Base-by-base conservation (phyloP, 2,113 vertebrate species). In the Lanius collurio region DNA sequence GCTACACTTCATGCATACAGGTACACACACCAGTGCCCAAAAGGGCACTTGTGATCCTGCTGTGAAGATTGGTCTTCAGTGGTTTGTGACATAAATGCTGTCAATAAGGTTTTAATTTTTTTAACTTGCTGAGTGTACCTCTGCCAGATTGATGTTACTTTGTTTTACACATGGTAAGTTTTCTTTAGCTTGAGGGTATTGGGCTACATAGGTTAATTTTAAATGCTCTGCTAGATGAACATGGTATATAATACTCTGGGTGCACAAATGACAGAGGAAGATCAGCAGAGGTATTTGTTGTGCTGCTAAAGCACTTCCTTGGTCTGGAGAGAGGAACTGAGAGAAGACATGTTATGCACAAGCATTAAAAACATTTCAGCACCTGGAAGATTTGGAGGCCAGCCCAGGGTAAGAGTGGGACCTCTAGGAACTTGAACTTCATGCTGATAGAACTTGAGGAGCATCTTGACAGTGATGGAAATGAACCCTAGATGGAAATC, bases 341-440 rank as follows among this genome's bases (percentile, higher is more conserved):
- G 47, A 57, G 83, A 56, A 59, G 50, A 31, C 3, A 5, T 22
- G 55, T 31, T 87, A 41, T 70, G 52, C 71, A 6, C 28, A 59
- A 77, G 42, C 50, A 35, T 37, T 70, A 86, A 80, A 79, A 80
- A 50, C 41, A 20, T 55, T 68, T 69, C 50, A 49, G n/a, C 65
- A 71, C 83, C 87, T 82, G 76, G 26, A 74, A 65, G 74, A 85
- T 49, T 91, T 95, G 67, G 90, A 92, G 68, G 57, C 62, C 56
- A 90, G 89, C 88, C 82, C 87, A 52, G 84, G 31, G 37, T 77
- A 74, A 89, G 87, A 78, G 83, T 37, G 39, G 49, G 62, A 77
- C 79, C 70, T 65, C 49, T 60, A 88, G 57, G 53, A 53, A 55
- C 37, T 63, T 93, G 67, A 89, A 92, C 90, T 87, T 89, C 95